Conservation (phyloP, 2,888 invertebrate species). For the Drosophila glabriapex region DNA sequence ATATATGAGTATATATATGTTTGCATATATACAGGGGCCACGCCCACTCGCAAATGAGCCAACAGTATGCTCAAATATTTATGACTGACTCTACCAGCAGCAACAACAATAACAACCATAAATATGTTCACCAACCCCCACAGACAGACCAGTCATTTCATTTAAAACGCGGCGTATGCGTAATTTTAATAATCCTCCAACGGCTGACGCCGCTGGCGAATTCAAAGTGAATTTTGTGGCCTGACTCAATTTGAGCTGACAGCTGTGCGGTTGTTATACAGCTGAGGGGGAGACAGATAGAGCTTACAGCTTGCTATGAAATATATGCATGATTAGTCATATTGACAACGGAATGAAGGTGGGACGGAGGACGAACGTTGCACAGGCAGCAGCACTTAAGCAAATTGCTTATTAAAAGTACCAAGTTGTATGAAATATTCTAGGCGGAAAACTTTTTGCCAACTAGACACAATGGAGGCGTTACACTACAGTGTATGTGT, state of each 20-base stretch:
- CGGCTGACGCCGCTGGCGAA: conserved; percentile 64
- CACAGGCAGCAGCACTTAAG: conserved; percentile 67
- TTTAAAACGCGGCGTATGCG: conserved; percentile 80
- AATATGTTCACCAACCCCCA: neutral
- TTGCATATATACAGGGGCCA: conserved; percentile 17
- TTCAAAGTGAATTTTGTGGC: conserved; percentile 78
- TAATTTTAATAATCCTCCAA: conserved; percentile 80
- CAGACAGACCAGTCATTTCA: conserved; percentile 53
- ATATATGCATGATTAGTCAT: conserved; percentile 80
- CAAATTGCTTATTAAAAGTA: conserved; percentile 81
- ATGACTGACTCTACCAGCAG: conserved; percentile 14
- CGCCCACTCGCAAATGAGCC: conserved; percentile 48
- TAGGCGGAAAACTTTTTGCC: conserved; percentile 49
- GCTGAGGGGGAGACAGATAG: neutral
- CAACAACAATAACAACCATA: conserved; percentile 3
- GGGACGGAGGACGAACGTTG: neutral
- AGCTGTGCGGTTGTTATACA: conserved; percentile 60
- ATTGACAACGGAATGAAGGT: conserved; percentile 62
- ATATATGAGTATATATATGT: neutral
- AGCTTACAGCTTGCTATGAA: conserved; percentile 42
- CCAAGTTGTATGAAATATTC: conserved; percentile 47
- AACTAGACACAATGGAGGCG: conserved; percentile 29
- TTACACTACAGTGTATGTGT: conserved; percentile 1
- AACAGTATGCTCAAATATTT: conserved; percentile 43
- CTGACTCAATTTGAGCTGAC: conserved; percentile 76